phyloP scores from a whole-genome alignment of 1,140 invertebrate genomes.

The Lordiphosa mommai region DNA sequence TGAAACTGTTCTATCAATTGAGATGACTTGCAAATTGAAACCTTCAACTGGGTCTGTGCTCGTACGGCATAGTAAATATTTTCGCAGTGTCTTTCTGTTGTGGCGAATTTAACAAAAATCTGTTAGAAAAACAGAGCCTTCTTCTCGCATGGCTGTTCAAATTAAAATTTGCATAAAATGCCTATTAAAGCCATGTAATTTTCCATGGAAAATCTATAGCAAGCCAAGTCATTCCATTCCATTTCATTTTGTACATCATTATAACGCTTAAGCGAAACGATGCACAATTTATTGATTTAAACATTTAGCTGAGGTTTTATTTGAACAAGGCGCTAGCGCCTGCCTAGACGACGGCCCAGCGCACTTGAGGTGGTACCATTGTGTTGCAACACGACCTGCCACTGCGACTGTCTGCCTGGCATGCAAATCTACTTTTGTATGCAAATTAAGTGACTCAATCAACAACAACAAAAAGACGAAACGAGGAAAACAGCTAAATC shows the following conservation, averaged over 20 bases:
- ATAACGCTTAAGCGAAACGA: constrained; percentile 30
- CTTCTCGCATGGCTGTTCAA: constrained; percentile 66
- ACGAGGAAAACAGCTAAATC: constrained; percentile 36
- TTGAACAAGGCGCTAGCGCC: constrained; percentile 64
- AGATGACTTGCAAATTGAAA: too few relatives aligned
- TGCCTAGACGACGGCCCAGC: constrained; percentile 36
- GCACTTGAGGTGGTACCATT: constrained; percentile 53
- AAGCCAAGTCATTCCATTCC: constrained; percentile 9
- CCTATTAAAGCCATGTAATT: constrained; percentile 55
- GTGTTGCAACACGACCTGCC: constrained; percentile 51
- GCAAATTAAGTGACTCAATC: constrained; percentile 76
- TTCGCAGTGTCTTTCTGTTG: constrained; percentile 33
- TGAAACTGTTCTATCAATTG: too few relatives aligned
- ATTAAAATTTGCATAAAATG: constrained; percentile 71
- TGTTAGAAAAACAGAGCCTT: constrained; percentile 48
- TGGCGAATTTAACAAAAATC: constrained; percentile 36
- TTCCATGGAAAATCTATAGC: constrained; percentile 68
- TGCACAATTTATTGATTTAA: constrained; percentile 72
- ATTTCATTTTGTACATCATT: constrained; percentile 16
- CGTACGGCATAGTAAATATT: constrained; percentile 6
- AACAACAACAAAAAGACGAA: constrained; percentile 28
- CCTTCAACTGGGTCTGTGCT: neutral
- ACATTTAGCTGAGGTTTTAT: constrained; percentile 61
- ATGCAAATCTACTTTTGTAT: constrained; percentile 76
- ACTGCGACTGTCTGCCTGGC: constrained; percentile 30